These are phyloP conservation scores for Brachionus manjavacas DNA, from an alignment of 1,140 invertebrate genomes.

Conservation along the genomic window DNA sequence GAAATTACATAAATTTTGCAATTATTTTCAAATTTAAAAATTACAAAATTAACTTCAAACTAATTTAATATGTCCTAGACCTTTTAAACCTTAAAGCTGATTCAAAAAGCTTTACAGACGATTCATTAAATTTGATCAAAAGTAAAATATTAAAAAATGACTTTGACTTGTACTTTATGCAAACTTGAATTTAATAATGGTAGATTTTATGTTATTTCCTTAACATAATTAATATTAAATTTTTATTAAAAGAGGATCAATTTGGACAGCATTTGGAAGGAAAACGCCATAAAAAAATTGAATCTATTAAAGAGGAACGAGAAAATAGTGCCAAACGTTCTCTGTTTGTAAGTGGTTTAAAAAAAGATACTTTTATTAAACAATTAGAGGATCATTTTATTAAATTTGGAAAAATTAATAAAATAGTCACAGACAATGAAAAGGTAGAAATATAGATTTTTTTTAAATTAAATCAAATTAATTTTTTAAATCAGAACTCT, in stretches of 20 bases:
- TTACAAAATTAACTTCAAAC: not conserved
- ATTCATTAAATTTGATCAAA: not conserved
- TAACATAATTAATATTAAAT: not conserved
- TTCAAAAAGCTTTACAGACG: not conserved
- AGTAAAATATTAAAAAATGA: not conserved
- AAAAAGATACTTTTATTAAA: constrained; percentile 28
- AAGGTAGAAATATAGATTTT: not conserved
- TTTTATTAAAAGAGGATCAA: constrained; percentile 4
- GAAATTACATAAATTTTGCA: not conserved
- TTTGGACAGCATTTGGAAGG: constrained; percentile 38
- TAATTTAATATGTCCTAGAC: constrained; percentile 4
- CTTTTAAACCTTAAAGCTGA: not conserved
- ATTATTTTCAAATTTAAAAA: not conserved
- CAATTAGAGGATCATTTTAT: constrained; percentile 27
- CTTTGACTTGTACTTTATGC: constrained; percentile 21
- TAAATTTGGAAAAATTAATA: constrained; percentile 26
- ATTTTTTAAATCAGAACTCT: not conserved
- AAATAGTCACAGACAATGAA: constrained; percentile 18
- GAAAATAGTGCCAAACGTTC: constrained; percentile 1
- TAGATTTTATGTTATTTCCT: not conserved
- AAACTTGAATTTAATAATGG: constrained; percentile 35
- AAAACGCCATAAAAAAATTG: constrained; percentile 26
- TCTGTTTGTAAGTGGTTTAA: constrained; percentile 19
- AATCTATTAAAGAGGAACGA: constrained; percentile 17
- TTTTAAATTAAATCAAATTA: not conserved